These are phyloP conservation scores for Stylophora pistillata DNA, from an alignment of 64 coral and sea anemone genomes.

Conservation along the genomic window DNA sequence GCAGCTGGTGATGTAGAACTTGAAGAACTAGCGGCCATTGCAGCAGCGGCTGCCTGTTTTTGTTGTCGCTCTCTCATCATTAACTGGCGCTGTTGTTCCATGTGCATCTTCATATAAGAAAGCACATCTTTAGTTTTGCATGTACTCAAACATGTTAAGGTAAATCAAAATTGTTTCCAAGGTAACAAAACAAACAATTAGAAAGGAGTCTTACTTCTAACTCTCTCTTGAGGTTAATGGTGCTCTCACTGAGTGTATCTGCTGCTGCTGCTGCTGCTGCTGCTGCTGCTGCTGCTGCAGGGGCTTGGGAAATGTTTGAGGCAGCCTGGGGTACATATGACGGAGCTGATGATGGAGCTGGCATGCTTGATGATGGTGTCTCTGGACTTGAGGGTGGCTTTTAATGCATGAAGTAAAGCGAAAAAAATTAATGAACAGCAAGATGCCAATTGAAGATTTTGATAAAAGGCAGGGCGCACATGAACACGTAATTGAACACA, in stretches of 20 bases:
- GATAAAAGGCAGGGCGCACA: no score
- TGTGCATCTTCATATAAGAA: constrained; percentile 50
- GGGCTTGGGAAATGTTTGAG: constrained; percentile 23
- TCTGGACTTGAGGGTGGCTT: constrained; percentile 36
- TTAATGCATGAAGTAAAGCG: background rate
- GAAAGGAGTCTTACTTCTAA: constrained; percentile 57
- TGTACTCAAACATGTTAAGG: background rate
- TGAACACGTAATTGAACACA: no score
- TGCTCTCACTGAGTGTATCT: constrained; percentile 79
- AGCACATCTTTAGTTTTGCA: no score
- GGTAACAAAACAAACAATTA: background rate
- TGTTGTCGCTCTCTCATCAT: constrained; percentile 88
- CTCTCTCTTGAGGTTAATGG: constrained; percentile 87
- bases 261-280: no score
- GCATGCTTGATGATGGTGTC: constrained; percentile 20
- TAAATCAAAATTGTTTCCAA: background rate
- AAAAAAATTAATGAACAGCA: background rate
- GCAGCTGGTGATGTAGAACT: constrained; percentile 26
- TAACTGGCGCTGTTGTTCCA: constrained; percentile 82
- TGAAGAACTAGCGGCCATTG: constrained; percentile 18
- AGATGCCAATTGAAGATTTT: no score
- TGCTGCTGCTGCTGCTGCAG: constrained; percentile 37
- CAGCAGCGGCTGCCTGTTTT: constrained; percentile 50
- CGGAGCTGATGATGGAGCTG: constrained; percentile 59
- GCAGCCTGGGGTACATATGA: constrained; percentile 51